Conservation (phyloP, 2,888 invertebrate species). For the Arctia plantaginis region DNA sequence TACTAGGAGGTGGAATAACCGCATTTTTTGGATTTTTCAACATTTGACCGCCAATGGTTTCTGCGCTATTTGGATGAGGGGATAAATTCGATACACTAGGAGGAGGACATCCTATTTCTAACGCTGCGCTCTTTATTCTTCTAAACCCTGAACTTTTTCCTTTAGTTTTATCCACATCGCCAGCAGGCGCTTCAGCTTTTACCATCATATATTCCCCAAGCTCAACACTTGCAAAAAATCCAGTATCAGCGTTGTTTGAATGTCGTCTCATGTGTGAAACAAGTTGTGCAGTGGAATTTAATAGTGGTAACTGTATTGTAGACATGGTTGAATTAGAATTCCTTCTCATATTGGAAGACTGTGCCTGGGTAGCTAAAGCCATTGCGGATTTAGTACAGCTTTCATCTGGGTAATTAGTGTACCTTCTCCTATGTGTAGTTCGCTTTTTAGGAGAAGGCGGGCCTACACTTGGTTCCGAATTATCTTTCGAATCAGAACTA, state of each 20-base stretch:
- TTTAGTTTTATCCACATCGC: conserved; percentile 77
- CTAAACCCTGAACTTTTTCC: conserved; percentile 88
- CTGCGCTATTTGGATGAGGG: conserved; percentile 93
- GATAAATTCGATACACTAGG: conserved; percentile 90
- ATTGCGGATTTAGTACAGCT: conserved; percentile 83
- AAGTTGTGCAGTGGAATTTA: conserved; percentile 81
- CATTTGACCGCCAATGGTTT: conserved; percentile 90
- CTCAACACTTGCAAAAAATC: conserved; percentile 85
- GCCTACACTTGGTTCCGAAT: conserved; percentile 81
- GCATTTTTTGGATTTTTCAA: conserved; percentile 89
- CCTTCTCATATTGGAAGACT: conserved; percentile 84
- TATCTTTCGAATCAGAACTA: conserved; percentile 84
- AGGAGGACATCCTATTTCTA: conserved; percentile 90
- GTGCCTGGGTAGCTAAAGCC: conserved; percentile 76
- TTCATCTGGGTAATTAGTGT: conserved; percentile 80
- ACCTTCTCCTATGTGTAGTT: conserved; percentile 74
- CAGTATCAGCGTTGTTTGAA: conserved; percentile 88
- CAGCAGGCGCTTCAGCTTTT: conserved; percentile 80
- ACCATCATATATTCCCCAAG: conserved; percentile 85
- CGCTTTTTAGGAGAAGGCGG: conserved; percentile 81
- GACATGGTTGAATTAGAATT: conserved; percentile 89
- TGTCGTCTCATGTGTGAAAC: conserved; percentile 86
- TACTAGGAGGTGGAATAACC: conserved; percentile 90
- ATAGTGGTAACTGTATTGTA: conserved; percentile 85
- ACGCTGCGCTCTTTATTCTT: conserved; percentile 89